Base-by-base conservation (phyloP, 92 coral and sea anemone species). In the Chrysogorgia sp. region DNA sequence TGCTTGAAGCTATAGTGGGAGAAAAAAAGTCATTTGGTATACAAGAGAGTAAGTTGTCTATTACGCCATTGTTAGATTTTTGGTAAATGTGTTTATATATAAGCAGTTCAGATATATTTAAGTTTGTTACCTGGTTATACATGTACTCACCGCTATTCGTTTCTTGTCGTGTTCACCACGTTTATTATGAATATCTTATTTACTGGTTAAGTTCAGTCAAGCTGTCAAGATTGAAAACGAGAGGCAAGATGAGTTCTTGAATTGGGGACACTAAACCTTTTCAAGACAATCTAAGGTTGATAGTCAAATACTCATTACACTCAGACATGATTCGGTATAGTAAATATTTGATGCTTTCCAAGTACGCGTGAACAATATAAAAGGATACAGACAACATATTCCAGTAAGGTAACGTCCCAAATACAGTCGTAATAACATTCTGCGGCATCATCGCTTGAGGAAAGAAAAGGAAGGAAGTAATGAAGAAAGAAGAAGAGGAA, bases 381-480 rank as follows among this genome's bases (percentile, higher is more conserved):
- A 88, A 91, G 96, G 98, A 94, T 94, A 94, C 98, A 80, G 19
- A 90, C 86, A 29, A 94, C 88, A 77, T 89, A 91, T 76, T 94
- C 98, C 81, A 94, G 59, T 91, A 94, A 81, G 0, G 98, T 91
- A 13, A 91, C 76, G 57, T 94, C 98, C 98, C 98, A 94, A 75
- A 94, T 87, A 70, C 88, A 86, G 33, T 75, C 47, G 79, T 94
- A 94, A 71, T 91, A 89, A 30, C 82, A 88, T 62, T 94, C 98
- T 92, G 92, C 89, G 8, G 98, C 97, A 63, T 94, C 98, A 24
- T 92, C 89, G 64, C 98, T 94, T 72, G 14, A n/a, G 65, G 23
- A 4, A 9, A 6, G 34, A 58, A 70, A 52, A 14, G 53, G 23
- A n/a, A n/a, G n/a, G n/a, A n/a, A n/a, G n/a, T n/a, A n/a, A n/a